A percentile compares a stretch with the other conserved stretches of the same genome.
phyloP scores from a whole-genome alignment of 35 echinoderm and acorn worm species.

The Apostichopus japonicus region DNA sequence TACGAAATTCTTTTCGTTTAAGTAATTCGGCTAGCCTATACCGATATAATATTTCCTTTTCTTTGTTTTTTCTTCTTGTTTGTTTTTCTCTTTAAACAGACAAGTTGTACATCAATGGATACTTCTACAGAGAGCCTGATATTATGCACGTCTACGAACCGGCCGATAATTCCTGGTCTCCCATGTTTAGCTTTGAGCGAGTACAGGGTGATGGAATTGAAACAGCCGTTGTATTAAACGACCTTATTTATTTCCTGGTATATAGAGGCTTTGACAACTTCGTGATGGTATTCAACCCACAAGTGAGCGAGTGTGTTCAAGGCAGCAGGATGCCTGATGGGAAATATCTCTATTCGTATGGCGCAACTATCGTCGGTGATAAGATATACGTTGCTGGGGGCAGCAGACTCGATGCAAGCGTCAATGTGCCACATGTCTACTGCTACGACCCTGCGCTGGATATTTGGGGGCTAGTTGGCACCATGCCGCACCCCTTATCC shows the following conservation, averaged over 20 bases:
- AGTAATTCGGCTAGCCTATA: too few relatives aligned
- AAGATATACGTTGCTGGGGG: conserved; percentile 92
- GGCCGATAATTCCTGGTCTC: conserved; percentile 73
- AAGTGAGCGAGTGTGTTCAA: conserved; percentile 37
- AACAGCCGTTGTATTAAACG: conserved; percentile 89
- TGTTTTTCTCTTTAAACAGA: conserved; percentile 9
- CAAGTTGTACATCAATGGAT: conserved; percentile 93
- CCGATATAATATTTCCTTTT: background rate
- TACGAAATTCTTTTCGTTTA: too few relatives aligned
- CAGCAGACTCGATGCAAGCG: conserved; percentile 86
- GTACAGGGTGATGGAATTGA: conserved; percentile 93
- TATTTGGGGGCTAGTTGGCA: conserved; percentile 83
- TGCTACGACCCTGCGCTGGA: conserved; percentile 91
- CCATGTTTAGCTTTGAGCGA: conserved; percentile 84
- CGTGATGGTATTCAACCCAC: conserved; percentile 87
- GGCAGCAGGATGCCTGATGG: conserved; percentile 75
- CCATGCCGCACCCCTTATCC: conserved; percentile 79
- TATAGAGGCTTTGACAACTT: conserved; percentile 94
- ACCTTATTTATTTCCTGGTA: conserved; percentile 88
- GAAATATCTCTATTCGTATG: conserved; percentile 94
- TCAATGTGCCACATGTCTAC: conserved; percentile 81
- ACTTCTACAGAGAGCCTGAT: conserved; percentile 97
- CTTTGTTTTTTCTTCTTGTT: background rate
- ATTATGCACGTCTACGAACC: conserved; percentile 97
- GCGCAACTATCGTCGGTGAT: conserved; percentile 76